Conservation (phyloP, 2,113 vertebrate genomes). For the Malurus alboscapulatus region DNA sequence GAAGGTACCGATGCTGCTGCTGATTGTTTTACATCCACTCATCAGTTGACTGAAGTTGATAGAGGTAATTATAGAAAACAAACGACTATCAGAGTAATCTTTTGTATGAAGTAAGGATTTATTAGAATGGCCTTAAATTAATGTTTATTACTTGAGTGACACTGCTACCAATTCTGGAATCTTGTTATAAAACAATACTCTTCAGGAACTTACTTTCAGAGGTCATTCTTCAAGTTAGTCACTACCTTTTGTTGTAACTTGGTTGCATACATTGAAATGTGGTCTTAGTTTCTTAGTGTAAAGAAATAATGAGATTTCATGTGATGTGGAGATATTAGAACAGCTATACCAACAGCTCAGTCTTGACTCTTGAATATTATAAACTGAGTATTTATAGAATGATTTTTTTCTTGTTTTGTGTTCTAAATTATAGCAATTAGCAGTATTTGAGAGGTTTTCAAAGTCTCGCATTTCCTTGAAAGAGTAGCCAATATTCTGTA, state of each 20-base stretch:
- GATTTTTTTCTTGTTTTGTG: neutral
- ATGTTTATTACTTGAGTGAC: neutral
- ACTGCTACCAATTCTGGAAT: neutral
- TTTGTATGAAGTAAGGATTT: neutral
- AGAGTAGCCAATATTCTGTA: neutral
- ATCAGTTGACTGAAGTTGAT: constrained; percentile 81
- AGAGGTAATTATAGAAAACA: constrained; percentile 81
- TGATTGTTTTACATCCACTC: constrained; percentile 65
- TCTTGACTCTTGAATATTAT: neutral
- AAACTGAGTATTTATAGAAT: neutral
- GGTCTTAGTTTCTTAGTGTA: neutral
- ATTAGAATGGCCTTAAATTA: neutral
- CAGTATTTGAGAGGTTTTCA: neutral
- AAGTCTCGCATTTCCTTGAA: neutral
- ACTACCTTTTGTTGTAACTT: neutral
- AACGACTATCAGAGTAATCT: neutral
- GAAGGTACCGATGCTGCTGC: constrained; percentile 77
- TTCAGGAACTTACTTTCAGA: neutral
- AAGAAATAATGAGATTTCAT: neutral
- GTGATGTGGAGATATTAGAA: neutral
- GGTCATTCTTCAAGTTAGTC: neutral
- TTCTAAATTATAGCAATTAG: neutral
- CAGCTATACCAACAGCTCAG: neutral
- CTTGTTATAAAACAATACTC: neutral
- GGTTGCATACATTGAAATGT: neutral